Conservation (phyloP, 2,888 invertebrate species). For the Argyra leucocephala region DNA sequence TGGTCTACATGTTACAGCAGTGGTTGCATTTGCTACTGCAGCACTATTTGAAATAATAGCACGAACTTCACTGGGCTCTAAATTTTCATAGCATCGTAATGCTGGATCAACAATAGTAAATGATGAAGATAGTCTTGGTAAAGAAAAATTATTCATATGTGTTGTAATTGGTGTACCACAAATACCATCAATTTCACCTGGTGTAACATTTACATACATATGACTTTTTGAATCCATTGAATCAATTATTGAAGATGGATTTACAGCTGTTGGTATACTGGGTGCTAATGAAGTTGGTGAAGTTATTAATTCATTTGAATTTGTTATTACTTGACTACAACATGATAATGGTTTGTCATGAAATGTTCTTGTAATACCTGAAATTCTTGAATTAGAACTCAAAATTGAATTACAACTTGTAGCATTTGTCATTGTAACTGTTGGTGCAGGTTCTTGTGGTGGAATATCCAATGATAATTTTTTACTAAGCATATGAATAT, state of each 20-base stretch:
- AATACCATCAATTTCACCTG: constrained; percentile 32
- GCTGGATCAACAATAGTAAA: constrained; percentile 13
- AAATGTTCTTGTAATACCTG: not conserved
- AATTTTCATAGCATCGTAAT: constrained; percentile 27
- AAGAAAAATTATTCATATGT: constrained; percentile 19
- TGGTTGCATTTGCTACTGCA: not conserved
- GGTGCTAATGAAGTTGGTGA: constrained; percentile 8
- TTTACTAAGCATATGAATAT: constrained; percentile 23
- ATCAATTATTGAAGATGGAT: not conserved
- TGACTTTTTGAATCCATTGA: constrained; percentile 23
- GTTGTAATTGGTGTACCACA: constrained; percentile 18
- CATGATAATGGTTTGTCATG: not conserved
- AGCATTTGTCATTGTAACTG: constrained; percentile 19
- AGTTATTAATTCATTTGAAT: not conserved
- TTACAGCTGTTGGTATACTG: constrained; percentile 1
- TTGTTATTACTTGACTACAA: not conserved
- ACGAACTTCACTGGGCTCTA: constrained; percentile 24
- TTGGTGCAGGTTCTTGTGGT: constrained; percentile 39
- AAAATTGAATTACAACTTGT: constrained; percentile 10
- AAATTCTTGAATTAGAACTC: constrained; percentile 8
- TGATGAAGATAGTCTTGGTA: constrained; percentile 18
- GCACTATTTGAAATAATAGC: constrained; percentile 13
- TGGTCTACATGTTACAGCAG: not conserved
- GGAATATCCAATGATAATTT: constrained; percentile 36
- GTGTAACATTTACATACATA: constrained; percentile 45